Evolutionary conservation across 2,113 vertebrate genomes (phyloP).

Genomic region (Seriola aureovittata): DNA sequence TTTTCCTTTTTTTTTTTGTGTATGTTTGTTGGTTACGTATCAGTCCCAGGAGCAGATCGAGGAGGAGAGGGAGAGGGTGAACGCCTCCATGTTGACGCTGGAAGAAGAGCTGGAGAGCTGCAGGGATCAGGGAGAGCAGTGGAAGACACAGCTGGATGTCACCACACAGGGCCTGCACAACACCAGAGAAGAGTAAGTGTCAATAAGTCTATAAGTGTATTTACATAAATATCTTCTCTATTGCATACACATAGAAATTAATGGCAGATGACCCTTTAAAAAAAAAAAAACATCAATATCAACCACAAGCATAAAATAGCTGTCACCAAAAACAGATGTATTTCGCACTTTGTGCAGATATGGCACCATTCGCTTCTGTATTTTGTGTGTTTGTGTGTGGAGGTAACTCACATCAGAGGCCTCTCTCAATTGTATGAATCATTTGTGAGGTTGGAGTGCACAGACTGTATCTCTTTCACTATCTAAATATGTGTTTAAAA

Average conservation of each 20-base stretch:
- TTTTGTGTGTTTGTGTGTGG: neutral
- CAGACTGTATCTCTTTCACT: neutral
- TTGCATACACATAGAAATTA: neutral
- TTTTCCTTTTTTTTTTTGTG: neutral
- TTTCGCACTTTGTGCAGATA: neutral
- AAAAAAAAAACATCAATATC: neutral
- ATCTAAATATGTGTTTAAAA: neutral
- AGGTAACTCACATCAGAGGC: neutral
- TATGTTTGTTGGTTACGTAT: neutral
- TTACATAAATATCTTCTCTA: neutral
- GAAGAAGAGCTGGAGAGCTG: constrained; percentile 91
- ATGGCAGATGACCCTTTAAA: neutral
- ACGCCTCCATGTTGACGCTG: constrained; percentile 84
- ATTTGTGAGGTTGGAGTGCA: neutral
- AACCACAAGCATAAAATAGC: too few species aligned
- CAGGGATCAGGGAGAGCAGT: constrained; percentile 85
- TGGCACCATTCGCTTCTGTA: neutral
- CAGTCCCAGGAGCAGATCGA: constrained; percentile 91
- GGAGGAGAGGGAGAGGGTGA: constrained; percentile 90
- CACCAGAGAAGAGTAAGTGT: constrained; percentile 89
- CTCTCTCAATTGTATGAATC: neutral
- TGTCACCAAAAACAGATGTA: neutral
- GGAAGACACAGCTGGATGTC: constrained; percentile 89
- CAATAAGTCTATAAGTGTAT: neutral
- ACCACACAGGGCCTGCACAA: constrained; percentile 85